Evolutionary conservation across 2,113 vertebrate species (phyloP).

Genomic region (Ciconia stormi): DNA sequence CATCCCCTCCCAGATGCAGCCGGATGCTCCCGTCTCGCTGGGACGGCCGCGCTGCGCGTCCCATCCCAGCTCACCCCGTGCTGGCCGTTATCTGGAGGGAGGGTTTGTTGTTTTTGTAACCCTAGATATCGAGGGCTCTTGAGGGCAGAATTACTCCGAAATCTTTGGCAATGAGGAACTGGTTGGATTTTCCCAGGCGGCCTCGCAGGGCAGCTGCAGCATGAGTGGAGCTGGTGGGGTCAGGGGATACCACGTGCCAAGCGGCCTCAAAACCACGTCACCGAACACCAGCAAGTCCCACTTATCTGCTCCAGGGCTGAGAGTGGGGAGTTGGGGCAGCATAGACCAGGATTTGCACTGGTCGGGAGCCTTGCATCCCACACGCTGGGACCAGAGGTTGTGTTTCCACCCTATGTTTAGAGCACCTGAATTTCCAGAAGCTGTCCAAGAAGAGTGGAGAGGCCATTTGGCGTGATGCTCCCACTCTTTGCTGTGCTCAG

Average conservation of each 20-base stretch:
- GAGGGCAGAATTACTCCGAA: background rate
- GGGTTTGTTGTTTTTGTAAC: background rate
- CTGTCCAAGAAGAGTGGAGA: background rate
- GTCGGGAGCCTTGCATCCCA: background rate
- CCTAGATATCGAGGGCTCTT: background rate
- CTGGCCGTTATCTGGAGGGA: background rate
- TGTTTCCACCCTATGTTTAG: background rate
- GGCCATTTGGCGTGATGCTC: background rate
- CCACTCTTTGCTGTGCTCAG: background rate
- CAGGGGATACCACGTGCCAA: rapidly evolving
- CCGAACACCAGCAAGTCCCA: rapidly evolving
- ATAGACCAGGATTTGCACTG: background rate
- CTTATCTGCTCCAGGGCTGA: background rate
- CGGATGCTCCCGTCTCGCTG: background rate
- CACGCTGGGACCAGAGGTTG: background rate
- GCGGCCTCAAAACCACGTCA: rapidly evolving
- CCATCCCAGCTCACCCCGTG: rapidly evolving
- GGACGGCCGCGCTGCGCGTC: background rate
- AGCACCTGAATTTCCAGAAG: background rate
- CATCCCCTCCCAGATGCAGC: background rate
- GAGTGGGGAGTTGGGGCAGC: background rate
- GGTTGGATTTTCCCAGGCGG: background rate
- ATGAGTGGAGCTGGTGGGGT: rapidly evolving
- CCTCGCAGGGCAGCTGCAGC: background rate
- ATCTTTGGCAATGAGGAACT: background rate